A percentile compares a stretch with the other conserved stretches of the same genome.
These are phyloP conservation scores for Toxotes lorentzi DNA, from an alignment of 2,797 vertebrate species.

Conservation along the genomic window DNA sequence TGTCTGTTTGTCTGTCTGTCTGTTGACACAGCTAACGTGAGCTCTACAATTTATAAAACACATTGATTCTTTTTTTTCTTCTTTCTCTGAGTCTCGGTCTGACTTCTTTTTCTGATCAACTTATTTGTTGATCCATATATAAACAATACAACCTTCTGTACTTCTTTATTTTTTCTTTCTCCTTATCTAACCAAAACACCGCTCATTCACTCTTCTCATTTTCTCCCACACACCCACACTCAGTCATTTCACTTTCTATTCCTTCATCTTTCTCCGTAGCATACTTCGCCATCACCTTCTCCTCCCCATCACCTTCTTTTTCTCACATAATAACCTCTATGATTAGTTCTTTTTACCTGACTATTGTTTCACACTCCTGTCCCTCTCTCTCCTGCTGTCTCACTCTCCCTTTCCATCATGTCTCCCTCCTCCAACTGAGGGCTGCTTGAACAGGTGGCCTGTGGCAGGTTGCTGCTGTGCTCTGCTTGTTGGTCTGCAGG, in stretches of 20 bases:
- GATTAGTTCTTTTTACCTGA: conserved; percentile 50
- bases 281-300: neutral
- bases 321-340: conserved; percentile 62
- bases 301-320: conserved; percentile 46
- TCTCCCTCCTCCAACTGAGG: conserved; percentile 56
- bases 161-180: neutral
- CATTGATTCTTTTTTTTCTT: conserved; percentile 29
- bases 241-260: conserved; percentile 14
- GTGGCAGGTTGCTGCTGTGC: conserved; percentile 77
- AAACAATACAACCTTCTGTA: neutral
- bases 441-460: conserved; percentile 79
- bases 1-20: conserved; percentile 66
- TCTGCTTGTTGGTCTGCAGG: conserved; percentile 78
- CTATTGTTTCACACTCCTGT: conserved; percentile 56
- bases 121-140: neutral
- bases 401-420: conserved; percentile 64
- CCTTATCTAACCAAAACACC: conserved; percentile 12
- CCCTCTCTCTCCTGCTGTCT: conserved; percentile 42
- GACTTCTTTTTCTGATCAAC: conserved; percentile 1
- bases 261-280: conserved; percentile 21
- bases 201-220: neutral
- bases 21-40: conserved; percentile 59
- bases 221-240: conserved; percentile 9
- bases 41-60: conserved; percentile 49
- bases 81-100: conserved; percentile 11